These are phyloP conservation scores for Platygyra sinensis DNA, from an alignment of 64 coral and sea anemone genomes.

Conservation along the genomic window DNA sequence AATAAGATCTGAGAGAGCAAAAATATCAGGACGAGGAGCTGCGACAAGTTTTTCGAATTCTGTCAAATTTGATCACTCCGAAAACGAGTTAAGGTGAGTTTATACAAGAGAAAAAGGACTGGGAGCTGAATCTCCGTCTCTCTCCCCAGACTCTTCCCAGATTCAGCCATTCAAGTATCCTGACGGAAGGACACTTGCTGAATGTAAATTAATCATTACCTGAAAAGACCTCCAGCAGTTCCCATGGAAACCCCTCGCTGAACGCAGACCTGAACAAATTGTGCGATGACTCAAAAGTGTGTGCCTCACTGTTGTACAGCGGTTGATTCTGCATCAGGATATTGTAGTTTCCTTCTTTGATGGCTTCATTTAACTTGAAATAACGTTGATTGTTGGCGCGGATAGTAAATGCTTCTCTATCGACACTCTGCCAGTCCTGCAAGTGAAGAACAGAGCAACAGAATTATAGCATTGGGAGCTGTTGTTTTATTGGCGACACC, in stretches of 20 bases:
- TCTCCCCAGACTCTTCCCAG: too few species aligned
- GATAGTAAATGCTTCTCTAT: constrained; percentile 61
- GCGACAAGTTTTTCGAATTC: too few species aligned
- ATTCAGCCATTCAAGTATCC: too few species aligned
- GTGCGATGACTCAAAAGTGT: constrained; percentile 77
- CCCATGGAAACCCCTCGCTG: constrained; percentile 88
- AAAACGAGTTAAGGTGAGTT: too few species aligned
- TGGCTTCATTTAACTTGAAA: constrained; percentile 21
- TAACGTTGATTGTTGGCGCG: constrained; percentile 63
- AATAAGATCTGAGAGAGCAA: too few species aligned
- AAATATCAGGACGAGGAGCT: too few species aligned
- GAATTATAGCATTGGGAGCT: neutral
- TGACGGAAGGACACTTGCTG: too few species aligned
- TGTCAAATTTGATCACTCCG: too few species aligned
- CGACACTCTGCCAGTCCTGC: constrained; percentile 78
- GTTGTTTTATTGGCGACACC: too few species aligned
- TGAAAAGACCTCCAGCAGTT: constrained; percentile 78
- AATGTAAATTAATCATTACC: constrained; percentile 12
- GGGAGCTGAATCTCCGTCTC: too few species aligned
- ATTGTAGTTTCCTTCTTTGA: constrained; percentile 53
- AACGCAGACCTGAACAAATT: constrained; percentile 71
- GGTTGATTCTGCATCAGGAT: constrained; percentile 68
- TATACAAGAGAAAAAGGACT: too few species aligned
- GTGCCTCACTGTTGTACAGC: constrained; percentile 51
- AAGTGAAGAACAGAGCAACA: neutral